These are phyloP conservation scores for Eretmochelys imbricata DNA, from an alignment of 2,113 vertebrate genomes.

Conservation along the genomic window DNA sequence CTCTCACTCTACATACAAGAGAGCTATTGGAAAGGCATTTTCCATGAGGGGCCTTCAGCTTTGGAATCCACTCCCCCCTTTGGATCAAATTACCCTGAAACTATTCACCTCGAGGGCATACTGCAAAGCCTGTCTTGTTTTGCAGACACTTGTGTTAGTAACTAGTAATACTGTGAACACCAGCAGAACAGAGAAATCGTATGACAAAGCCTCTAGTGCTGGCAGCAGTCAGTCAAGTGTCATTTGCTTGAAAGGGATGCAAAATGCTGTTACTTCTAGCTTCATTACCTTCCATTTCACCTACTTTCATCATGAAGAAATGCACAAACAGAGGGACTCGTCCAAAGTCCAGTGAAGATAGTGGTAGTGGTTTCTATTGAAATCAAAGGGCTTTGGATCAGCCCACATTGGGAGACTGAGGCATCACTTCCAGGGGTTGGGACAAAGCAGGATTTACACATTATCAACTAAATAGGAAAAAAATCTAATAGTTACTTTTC, in stretches of 20 bases:
- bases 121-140: not conserved
- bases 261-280: not conserved
- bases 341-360: fast-evolving
- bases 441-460: fast-evolving
- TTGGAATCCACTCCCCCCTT: not conserved
- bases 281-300: not conserved
- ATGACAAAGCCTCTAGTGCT: fast-evolving
- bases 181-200: fast-evolving
- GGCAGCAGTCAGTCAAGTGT: not conserved
- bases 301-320: not conserved
- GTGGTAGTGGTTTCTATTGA: not conserved
- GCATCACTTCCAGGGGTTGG: fast-evolving
- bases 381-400: not conserved
- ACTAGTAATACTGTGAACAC: not conserved
- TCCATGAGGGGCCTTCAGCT: not conserved
- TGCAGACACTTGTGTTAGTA: not conserved
- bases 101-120: fast-evolving
- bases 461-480: not conserved
- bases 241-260: not conserved
- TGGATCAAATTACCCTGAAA: not conserved
- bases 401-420: not conserved
- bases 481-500: not conserved
- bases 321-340: not conserved
- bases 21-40: not conserved
- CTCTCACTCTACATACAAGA: not conserved